Evolutionary conservation across 1,140 invertebrate species (phyloP).

Genomic region (Potamilus streckersoni): DNA sequence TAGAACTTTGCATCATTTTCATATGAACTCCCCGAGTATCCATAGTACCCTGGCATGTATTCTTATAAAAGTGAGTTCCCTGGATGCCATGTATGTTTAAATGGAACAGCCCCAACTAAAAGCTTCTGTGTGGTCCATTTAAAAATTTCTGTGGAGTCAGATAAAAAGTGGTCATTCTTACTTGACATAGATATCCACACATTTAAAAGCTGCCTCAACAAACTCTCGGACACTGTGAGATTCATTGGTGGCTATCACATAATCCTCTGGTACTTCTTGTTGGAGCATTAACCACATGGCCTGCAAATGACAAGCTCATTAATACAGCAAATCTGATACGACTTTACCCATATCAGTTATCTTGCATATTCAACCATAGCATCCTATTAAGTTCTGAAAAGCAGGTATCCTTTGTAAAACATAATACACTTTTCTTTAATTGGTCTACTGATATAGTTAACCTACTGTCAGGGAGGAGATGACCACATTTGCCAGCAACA

Average conservation of each 20-base stretch:
- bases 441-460: too few species aligned
- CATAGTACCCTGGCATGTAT: background rate
- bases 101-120: background rate
- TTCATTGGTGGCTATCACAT: conserved; percentile 97
- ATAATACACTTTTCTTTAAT: too few species aligned
- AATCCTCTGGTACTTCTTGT: conserved; percentile 91
- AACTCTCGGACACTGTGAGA: conserved; percentile 96
- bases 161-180: conserved; percentile 53
- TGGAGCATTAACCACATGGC: conserved; percentile 99
- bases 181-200: conserved; percentile 74
- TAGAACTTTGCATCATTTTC: too few species aligned
- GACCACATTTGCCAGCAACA: too few species aligned
- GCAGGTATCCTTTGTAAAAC: too few species aligned
- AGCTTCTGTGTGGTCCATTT: background rate
- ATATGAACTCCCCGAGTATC: too few species aligned
- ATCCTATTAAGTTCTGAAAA: too few species aligned
- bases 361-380: too few species aligned
- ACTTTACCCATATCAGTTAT: too few species aligned
- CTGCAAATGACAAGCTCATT: conserved; percentile 69
- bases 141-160: background rate
- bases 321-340: too few species aligned
- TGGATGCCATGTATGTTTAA: too few species aligned
- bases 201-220: conserved; percentile 89
- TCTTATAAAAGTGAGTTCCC: background rate
- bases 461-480: too few species aligned